Conservation (phyloP, 1,140 invertebrate species). For the Anastrepha ludens region DNA sequence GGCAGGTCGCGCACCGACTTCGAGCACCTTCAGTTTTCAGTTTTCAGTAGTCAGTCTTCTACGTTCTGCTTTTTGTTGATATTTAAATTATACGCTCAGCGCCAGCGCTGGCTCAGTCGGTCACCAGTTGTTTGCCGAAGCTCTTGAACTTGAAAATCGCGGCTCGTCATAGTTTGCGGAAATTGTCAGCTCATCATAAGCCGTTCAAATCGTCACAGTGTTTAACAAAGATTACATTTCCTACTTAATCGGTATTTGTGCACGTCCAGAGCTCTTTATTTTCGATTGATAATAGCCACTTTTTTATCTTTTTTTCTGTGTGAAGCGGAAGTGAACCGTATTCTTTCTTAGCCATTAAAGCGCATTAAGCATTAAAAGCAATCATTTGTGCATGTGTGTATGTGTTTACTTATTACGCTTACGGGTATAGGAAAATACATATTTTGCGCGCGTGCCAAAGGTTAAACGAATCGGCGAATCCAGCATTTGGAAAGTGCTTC, state of each 20-base stretch:
- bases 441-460: background rate
- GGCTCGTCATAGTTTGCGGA: constrained; percentile 9
- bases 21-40: background rate
- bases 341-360: background rate
- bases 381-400: background rate
- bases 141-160: constrained; percentile 65
- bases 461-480: background rate
- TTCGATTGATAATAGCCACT: background rate
- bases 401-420: background rate
- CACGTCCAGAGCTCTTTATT: background rate
- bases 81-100: constrained; percentile 68
- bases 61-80: constrained; percentile 56
- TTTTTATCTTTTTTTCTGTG: too few species aligned
- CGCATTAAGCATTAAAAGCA: too few species aligned
- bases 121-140: constrained; percentile 63
- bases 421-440: background rate
- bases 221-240: background rate
- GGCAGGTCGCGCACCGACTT: background rate
- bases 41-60: background rate
- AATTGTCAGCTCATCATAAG: background rate
- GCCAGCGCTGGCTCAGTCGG: constrained; percentile 66
- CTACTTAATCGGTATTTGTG: background rate
- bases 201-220: background rate
- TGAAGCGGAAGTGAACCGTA: too few species aligned
- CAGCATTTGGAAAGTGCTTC: background rate